These are phyloP conservation scores for Parazoanthus swiftii DNA, from an alignment of 92 coral and sea anemone genomes.

Conservation along the genomic window DNA sequence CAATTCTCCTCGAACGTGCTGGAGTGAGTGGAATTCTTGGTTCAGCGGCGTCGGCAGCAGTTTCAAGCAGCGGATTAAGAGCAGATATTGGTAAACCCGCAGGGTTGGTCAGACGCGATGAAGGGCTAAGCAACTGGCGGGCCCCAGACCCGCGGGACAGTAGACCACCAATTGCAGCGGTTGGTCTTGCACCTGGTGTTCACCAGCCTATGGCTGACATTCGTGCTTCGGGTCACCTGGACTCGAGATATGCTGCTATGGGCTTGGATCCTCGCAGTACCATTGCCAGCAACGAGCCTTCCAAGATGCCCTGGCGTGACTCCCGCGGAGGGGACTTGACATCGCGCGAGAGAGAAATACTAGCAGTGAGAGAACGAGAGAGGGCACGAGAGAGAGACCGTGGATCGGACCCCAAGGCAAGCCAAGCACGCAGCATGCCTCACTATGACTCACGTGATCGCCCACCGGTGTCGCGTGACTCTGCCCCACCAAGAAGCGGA, in stretches of 20 bases:
- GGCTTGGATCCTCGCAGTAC: slow-evolving; percentile 56
- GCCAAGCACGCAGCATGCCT: slow-evolving; percentile 52
- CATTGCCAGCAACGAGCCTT: slow-evolving; percentile 56
- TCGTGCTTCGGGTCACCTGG: slow-evolving; percentile 63
- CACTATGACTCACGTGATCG: slow-evolving; percentile 85
- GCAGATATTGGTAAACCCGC: slow-evolving; percentile 64
- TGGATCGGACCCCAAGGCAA: slow-evolving; percentile 72
- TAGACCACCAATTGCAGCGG: slow-evolving; percentile 70
- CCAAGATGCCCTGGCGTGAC: slow-evolving; percentile 81
- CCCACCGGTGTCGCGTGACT: slow-evolving; percentile 69
- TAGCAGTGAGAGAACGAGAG: slow-evolving; percentile 78
- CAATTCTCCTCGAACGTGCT: slow-evolving; percentile 91
- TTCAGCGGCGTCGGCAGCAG: slow-evolving; percentile 53
- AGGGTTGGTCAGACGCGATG: slow-evolving; percentile 55
- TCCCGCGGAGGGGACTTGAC: slow-evolving; percentile 69
- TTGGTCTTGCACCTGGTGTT: slow-evolving; percentile 47
- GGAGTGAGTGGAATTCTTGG: slow-evolving; percentile 98
- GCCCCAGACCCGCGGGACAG: slow-evolving; percentile 88
- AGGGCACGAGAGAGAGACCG: slow-evolving; percentile 81
- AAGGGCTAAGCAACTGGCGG: slow-evolving; percentile 75
- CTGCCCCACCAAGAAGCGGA: slow-evolving; percentile 75
- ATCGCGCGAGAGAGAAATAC: slow-evolving; percentile 69
- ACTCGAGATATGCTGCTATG: slow-evolving; percentile 67
- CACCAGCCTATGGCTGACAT: slow-evolving; percentile 58
- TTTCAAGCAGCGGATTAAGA: slow-evolving; percentile 50